These are phyloP conservation scores for Drosophila rhopaloa DNA, from an alignment of 1,140 invertebrate genomes.

Conservation along the genomic window DNA sequence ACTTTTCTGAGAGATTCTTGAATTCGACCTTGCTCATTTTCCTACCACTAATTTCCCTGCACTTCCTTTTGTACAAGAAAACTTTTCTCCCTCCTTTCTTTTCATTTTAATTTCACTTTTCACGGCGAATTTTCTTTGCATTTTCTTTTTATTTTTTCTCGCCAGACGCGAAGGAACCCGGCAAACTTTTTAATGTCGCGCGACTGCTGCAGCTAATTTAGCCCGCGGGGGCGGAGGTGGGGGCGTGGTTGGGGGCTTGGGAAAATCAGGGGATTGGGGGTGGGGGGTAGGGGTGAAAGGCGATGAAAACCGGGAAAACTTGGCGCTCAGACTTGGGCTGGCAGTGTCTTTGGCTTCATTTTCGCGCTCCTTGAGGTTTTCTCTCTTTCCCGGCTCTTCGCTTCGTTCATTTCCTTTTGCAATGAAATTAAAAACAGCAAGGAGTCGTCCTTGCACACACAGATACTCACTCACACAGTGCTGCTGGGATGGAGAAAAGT, in stretches of 20 bases:
- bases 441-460: conserved; percentile 66
- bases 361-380: conserved; percentile 57
- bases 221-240: conserved; percentile 20
- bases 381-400: conserved; percentile 35
- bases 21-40: conserved; percentile 32
- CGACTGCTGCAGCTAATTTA: conserved; percentile 79
- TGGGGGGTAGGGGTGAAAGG: conserved; percentile 9
- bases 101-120: conserved; percentile 83
- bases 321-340: conserved; percentile 70
- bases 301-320: conserved; percentile 31
- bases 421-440: conserved; percentile 84
- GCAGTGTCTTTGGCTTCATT: conserved; percentile 80
- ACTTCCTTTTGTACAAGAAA: conserved; percentile 13
- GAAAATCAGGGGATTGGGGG: not conserved
- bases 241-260: not conserved
- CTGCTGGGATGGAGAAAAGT: conserved; percentile 52
- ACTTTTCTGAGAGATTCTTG: conserved; percentile 27
- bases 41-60: conserved; percentile 35
- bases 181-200: conserved; percentile 82
- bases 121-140: conserved; percentile 51
- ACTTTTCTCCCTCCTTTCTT: conserved; percentile 41
- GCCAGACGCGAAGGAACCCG: conserved; percentile 45
- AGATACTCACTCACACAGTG: conserved; percentile 22
- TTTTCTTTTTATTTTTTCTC: conserved; percentile 54
- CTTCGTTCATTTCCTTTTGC: conserved; percentile 65